Percentiles rank a stretch among this genome's conserved stretches.
Conservation (phyloP, 2,113 vertebrate genomes). For the Macaca nemestrina region DNA sequence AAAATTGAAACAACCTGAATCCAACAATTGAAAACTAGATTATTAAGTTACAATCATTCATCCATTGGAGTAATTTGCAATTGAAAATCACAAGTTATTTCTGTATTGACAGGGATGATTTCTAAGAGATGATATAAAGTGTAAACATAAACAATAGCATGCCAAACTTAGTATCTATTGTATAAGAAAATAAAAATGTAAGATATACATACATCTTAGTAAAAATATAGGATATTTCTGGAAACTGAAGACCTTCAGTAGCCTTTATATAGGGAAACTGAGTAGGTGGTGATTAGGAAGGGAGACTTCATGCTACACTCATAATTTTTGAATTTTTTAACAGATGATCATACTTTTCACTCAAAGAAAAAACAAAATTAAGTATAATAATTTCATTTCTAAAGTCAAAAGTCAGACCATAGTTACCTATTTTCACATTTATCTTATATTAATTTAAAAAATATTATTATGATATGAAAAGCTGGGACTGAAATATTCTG, state of each 20-base stretch:
- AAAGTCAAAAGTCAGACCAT: not conserved
- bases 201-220: not conserved
- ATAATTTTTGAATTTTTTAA: not conserved
- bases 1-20: not conserved
- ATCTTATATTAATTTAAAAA: not conserved
- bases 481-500: not conserved
- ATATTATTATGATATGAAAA: not conserved
- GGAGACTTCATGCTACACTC: not conserved
- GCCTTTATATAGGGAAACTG: not conserved
- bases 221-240: not conserved
- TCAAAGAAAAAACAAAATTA: not conserved
- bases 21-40: not conserved
- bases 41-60: not conserved
- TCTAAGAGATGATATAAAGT: not conserved
- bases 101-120: not conserved
- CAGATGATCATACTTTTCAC: not conserved
- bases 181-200: not conserved
- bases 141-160: not conserved
- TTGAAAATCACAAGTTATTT: not conserved
- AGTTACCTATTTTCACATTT: not conserved
- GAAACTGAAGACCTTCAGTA: not conserved
- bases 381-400: not conserved
- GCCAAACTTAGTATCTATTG: not conserved
- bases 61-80: not conserved
- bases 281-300: not conserved